These are phyloP conservation scores for Alaudala cheleensis DNA, from an alignment of 2,113 vertebrate species.

Conservation along the genomic window DNA sequence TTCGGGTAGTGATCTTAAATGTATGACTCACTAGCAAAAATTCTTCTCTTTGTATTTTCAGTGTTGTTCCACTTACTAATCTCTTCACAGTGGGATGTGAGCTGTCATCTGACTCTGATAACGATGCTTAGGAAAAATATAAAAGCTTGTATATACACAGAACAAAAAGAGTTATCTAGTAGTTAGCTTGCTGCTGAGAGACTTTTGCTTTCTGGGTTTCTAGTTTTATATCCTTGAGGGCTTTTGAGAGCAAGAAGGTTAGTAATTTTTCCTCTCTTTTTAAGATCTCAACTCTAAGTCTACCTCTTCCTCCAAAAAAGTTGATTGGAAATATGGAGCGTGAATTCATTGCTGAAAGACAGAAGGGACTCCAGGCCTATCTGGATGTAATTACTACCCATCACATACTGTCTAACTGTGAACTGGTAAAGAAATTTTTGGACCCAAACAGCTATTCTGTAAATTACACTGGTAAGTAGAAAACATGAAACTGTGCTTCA, in stretches of 20 bases:
- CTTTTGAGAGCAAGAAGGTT: background rate
- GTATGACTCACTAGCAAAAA: background rate
- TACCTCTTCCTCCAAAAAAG: constrained; percentile 97
- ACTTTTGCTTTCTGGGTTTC: background rate
- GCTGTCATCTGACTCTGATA: background rate
- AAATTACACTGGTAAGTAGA: constrained; percentile 89
- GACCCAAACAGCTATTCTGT: constrained; percentile 94
- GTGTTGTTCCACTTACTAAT: background rate
- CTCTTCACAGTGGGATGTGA: background rate
- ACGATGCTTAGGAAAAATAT: background rate
- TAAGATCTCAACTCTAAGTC: constrained; percentile 88
- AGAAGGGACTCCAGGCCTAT: constrained; percentile 93
- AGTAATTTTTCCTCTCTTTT: constrained; percentile 37
- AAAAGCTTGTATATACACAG: background rate
- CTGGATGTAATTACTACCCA: constrained; percentile 93
- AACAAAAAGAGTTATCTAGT: background rate
- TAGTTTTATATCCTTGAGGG: background rate
- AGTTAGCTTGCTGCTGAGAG: background rate
- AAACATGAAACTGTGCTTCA: background rate
- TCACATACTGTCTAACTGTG: constrained; percentile 86
- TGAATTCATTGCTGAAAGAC: constrained; percentile 95
- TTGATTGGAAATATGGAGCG: constrained; percentile 97
- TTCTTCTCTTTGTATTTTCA: background rate
- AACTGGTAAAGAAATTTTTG: constrained; percentile 92
- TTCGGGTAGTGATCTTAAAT: background rate